A percentile compares a stretch with the other conserved stretches of the same genome.
phyloP scores from a whole-genome alignment of 1,140 invertebrate genomes.

The Macrotrachela quadricornifera region DNA sequence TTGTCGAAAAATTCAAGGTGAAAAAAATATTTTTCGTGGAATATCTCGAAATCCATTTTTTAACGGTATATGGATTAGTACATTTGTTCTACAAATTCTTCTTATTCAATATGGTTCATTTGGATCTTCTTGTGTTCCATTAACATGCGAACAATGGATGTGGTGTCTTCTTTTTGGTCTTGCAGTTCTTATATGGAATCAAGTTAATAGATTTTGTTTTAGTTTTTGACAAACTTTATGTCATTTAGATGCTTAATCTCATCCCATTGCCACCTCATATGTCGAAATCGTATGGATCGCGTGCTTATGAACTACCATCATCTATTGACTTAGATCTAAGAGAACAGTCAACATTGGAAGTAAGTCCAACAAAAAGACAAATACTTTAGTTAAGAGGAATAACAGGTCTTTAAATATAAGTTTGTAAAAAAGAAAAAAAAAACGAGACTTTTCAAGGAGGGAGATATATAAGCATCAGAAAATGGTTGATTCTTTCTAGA shows the following conservation, averaged over 20 bases:
- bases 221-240: no score
- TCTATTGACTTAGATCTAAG: no score
- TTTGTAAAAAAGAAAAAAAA: no score
- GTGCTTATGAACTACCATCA: no score
- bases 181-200: conserved; percentile 84
- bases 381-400: conserved; percentile 95
- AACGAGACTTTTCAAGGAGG: no score
- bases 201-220: conserved; percentile 36
- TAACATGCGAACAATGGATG: conserved; percentile 83
- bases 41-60: conserved; percentile 95
- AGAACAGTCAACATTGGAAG: conserved; percentile 21
- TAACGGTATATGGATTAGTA: conserved; percentile 87
- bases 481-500: no score
- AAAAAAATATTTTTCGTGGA: conserved; percentile 71
- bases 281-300: no score
- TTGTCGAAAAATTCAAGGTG: conserved; percentile 94
- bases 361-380: conserved; percentile 57
- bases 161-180: conserved; percentile 95
- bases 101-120: conserved; percentile 90
- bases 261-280: no score
- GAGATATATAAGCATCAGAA: no score
- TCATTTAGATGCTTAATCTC: no score
- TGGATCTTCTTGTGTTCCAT: conserved; percentile 73
- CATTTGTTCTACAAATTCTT: conserved; percentile 64
- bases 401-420: conserved; percentile 94